Evolutionary conservation across 2,888 invertebrate genomes (phyloP).

Genomic region (Dendrolimus pini): DNA sequence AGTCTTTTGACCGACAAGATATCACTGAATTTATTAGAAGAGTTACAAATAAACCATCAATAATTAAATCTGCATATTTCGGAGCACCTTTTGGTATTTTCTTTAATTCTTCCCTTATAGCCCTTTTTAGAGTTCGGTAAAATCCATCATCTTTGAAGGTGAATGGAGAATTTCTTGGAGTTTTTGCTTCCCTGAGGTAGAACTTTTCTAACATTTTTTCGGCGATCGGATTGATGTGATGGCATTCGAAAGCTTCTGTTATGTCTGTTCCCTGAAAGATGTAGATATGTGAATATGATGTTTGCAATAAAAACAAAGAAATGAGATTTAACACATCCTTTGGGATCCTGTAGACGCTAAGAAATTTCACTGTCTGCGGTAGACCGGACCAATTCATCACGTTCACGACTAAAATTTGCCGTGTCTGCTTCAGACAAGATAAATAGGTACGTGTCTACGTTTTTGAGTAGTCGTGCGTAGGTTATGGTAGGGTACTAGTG

Average conservation of each 20-base stretch:
- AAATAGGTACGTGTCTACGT: no score
- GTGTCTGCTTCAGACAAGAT: no score
- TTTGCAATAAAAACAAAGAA: no score
- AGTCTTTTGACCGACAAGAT: conserved; percentile 36
- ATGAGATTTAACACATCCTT: no score
- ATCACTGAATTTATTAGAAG: conserved; percentile 44
- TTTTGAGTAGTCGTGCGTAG: no score
- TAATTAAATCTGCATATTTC: conserved; percentile 36
- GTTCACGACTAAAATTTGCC: no score
- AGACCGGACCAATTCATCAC: no score
- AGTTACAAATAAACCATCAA: conserved; percentile 48
- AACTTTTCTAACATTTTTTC: conserved; percentile 79
- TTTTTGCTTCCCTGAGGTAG: conserved; percentile 78
- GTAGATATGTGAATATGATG: no score
- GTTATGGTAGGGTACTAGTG: no score
- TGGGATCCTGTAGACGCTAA: no score
- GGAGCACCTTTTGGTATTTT: conserved; percentile 50
- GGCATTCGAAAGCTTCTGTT: conserved; percentile 78
- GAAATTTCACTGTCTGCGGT: no score
- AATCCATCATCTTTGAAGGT: conserved; percentile 86
- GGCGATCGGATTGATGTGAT: conserved; percentile 72
- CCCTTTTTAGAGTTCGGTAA: conserved; percentile 80
- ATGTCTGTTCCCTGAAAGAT: conserved; percentile 77
- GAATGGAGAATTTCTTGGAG: conserved; percentile 82
- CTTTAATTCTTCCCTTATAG: conserved; percentile 72